Conservation (phyloP, 2,113 vertebrate genomes). For the Turnix velox region DNA sequence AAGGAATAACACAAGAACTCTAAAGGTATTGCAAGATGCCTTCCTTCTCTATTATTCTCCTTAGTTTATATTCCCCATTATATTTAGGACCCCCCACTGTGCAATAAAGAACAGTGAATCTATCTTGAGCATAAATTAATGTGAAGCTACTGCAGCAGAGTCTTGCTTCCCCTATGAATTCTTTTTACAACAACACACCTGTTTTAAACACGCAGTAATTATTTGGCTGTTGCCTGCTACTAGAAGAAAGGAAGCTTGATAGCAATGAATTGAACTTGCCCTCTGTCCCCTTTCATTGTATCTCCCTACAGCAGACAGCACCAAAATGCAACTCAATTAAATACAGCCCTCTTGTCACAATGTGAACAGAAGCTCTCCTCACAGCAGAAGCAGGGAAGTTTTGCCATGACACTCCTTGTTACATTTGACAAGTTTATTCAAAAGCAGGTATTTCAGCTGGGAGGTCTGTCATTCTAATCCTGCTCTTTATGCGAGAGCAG, state of each 20-base stretch:
- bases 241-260: neutral
- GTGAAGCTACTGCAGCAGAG: neutral
- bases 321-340: slow-evolving; percentile 46
- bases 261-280: neutral
- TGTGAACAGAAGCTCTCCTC: neutral
- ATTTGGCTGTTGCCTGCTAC: slow-evolving; percentile 18
- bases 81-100: neutral
- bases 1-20: neutral
- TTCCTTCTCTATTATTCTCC: neutral
- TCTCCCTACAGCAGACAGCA: neutral
- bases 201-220: neutral
- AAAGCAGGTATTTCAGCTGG: slow-evolving; percentile 29
- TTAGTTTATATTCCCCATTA: slow-evolving; percentile 18
- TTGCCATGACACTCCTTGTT: slow-evolving; percentile 32
- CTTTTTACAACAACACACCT: neutral
- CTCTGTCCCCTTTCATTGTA: slow-evolving; percentile 9
- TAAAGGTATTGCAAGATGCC: neutral
- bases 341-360: neutral
- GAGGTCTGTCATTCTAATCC: slow-evolving; percentile 37
- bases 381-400: neutral
- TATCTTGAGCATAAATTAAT: slow-evolving; percentile 45
- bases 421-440: slow-evolving; percentile 52
- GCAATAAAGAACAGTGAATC: neutral
- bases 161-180: slow-evolving; percentile 14
- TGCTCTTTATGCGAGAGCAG: slow-evolving; percentile 17